Evolutionary conservation across 2,113 vertebrate genomes (phyloP).

Genomic region (Phylloscopus trochilus): DNA sequence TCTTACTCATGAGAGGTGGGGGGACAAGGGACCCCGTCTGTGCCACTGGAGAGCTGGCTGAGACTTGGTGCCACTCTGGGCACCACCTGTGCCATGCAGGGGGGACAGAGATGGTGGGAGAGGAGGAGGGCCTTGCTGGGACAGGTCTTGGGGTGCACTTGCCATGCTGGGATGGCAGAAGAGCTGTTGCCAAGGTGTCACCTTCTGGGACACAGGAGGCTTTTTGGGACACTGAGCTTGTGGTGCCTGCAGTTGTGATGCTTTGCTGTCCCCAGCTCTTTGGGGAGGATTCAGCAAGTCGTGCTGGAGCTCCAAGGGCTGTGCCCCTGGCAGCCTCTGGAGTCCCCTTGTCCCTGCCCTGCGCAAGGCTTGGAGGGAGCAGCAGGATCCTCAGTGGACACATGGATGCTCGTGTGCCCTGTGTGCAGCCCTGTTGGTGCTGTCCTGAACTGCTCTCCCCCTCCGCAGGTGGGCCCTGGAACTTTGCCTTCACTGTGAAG

Average conservation of each 20-base stretch:
- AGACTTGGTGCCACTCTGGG: not conserved
- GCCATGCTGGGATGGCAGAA: not conserved
- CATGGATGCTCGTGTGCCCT: not conserved
- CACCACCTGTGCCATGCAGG: not conserved
- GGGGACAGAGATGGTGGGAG: too few relatives aligned
- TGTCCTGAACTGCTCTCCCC: not conserved
- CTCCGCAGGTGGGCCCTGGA: constrained; percentile 86
- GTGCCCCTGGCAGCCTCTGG: not conserved
- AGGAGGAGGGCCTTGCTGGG: not conserved
- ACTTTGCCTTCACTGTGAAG: constrained; percentile 93
- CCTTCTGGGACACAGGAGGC: not conserved
- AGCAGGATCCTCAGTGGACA: not conserved
- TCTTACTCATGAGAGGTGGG: rapidly evolving
- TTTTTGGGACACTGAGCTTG: constrained; percentile 37
- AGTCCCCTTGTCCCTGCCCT: not conserved
- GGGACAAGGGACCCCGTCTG: rapidly evolving
- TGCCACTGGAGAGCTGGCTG: not conserved
- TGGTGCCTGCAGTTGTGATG: not conserved
- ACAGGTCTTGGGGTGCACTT: not conserved
- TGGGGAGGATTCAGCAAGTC: not conserved
- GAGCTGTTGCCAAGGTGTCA: not conserved
- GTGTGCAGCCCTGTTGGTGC: rapidly evolving
- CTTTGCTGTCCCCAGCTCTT: not conserved
- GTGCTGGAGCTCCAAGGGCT: not conserved
- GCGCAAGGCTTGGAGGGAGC: not conserved